Percentiles rank a stretch among this genome's conserved stretches.
These are phyloP conservation scores for Dolichallabes microphthalmus DNA, from an alignment of 2,113 vertebrate species.

Conservation along the genomic window DNA sequence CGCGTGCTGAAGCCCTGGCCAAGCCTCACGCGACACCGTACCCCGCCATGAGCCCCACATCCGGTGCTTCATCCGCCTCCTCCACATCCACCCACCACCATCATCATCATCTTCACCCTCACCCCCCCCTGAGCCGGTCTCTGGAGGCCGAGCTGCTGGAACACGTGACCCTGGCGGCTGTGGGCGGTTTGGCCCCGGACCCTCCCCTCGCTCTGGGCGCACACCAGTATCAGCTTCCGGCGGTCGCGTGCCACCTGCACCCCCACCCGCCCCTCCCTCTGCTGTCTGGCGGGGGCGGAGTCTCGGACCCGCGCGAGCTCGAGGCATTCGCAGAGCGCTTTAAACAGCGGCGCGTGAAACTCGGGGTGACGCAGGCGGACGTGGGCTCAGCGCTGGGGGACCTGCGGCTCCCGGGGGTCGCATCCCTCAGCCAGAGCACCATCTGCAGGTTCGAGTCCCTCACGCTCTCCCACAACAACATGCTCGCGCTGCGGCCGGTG, in stretches of 20 bases:
- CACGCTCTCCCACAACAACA: slow-evolving; percentile 97
- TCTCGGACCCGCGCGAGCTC: slow-evolving; percentile 96
- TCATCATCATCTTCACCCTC: slow-evolving; percentile 91
- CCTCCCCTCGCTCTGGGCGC: slow-evolving; percentile 79
- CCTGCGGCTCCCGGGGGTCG: slow-evolving; percentile 97
- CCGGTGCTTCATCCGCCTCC: slow-evolving; percentile 84
- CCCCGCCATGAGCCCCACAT: slow-evolving; percentile 92
- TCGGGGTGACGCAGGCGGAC: slow-evolving; percentile 96
- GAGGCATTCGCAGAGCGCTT: slow-evolving; percentile 98
- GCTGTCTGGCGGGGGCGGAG: slow-evolving; percentile 87
- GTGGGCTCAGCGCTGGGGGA: slow-evolving; percentile 94
- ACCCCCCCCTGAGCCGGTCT: slow-evolving; percentile 88
- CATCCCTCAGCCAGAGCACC: slow-evolving; percentile 97
- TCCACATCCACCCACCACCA: slow-evolving; percentile 74
- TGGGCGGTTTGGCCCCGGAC: slow-evolving; percentile 91
- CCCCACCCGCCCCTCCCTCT: slow-evolving; percentile 69
- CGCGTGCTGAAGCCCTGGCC: slow-evolving; percentile 96
- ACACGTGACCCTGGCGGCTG: slow-evolving; percentile 87
- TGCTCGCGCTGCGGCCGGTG: slow-evolving; percentile 97
- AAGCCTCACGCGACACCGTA: slow-evolving; percentile 95
- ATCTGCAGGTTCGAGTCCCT: slow-evolving; percentile 98
- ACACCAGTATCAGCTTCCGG: slow-evolving; percentile 79
- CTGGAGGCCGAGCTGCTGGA: slow-evolving; percentile 96
- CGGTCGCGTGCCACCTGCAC: slow-evolving; percentile 93
- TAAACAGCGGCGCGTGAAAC: slow-evolving; percentile 97